Conservation (phyloP, 2,888 invertebrate species). For the Serrognathus titanus region DNA sequence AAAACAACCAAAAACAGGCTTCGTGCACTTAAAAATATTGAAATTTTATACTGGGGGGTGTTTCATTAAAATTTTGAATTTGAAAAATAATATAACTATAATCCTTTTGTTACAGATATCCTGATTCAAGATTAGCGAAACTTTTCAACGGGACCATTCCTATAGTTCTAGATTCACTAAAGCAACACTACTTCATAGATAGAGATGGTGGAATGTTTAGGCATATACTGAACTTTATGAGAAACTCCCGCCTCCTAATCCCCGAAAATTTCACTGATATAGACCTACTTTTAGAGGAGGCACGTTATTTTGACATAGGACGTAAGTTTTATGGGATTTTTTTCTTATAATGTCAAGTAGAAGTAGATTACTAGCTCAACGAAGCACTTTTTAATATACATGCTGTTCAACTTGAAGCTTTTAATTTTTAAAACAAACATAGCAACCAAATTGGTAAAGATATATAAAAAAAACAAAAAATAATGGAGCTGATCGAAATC, state of each 20-base stretch:
- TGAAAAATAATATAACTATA: too few species aligned
- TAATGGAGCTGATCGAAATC: too few species aligned
- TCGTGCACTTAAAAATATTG: too few species aligned
- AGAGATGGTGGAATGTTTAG: constrained; percentile 97
- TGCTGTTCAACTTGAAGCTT: too few species aligned
- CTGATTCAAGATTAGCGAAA: constrained; percentile 86
- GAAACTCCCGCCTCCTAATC: constrained; percentile 83
- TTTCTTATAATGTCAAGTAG: constrained; percentile 4
- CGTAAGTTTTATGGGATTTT: constrained; percentile 58
- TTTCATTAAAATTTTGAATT: too few species aligned
- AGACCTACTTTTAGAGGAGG: constrained; percentile 87
- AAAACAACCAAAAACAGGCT: too few species aligned
- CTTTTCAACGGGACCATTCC: constrained; percentile 95
- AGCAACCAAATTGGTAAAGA: too few species aligned
- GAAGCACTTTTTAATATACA: not conserved
- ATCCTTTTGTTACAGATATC: constrained; percentile 66
- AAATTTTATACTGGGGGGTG: too few species aligned
- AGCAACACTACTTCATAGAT: constrained; percentile 99
- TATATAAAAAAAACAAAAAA: too few species aligned
- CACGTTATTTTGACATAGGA: constrained; percentile 83
- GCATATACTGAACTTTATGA: constrained; percentile 94
- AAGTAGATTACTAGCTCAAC: not conserved
- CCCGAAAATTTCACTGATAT: constrained; percentile 84
- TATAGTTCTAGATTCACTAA: constrained; percentile 90
- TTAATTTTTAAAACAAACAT: too few species aligned